Percentiles rank a stretch among this genome's conserved stretches.
Evolutionary conservation across 2,113 vertebrate species (phyloP).

Genomic region (Eptesicus fuscus): DNA sequence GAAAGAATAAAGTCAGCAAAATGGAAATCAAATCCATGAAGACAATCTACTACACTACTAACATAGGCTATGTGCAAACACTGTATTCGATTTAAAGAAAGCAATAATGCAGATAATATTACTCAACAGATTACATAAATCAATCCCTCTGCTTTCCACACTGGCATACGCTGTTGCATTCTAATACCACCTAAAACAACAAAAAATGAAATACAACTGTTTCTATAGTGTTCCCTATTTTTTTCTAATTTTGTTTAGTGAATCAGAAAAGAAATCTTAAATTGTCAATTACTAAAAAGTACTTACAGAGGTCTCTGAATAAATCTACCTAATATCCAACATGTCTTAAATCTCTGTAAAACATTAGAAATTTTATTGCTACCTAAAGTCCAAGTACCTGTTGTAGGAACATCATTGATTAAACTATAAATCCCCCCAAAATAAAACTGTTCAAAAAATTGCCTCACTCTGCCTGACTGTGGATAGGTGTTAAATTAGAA

Average conservation of each 20-base stretch:
- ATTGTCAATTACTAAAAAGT: neutral
- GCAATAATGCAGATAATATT: neutral
- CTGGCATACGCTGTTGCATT: neutral
- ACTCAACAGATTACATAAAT: neutral
- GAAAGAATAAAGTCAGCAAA: neutral
- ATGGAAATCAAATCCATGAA: neutral
- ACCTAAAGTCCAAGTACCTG: neutral
- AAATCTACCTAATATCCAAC: neutral
- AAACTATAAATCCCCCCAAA: neutral
- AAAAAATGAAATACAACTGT: neutral
- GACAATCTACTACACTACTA: neutral
- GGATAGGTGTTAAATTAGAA: neutral
- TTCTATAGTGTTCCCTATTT: neutral
- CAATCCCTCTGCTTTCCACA: neutral
- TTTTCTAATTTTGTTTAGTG: neutral
- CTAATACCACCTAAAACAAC: neutral
- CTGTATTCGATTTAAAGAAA: neutral
- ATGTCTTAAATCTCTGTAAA: neutral
- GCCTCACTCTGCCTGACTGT: neutral
- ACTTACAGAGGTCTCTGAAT: neutral
- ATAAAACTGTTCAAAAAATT: neutral
- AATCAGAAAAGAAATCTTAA: neutral
- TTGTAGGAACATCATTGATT: neutral
- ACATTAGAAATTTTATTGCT: neutral
- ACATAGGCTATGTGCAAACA: neutral